phyloP scores from a whole-genome alignment of 2,113 vertebrate species.

The Cichladusa arquata region DNA sequence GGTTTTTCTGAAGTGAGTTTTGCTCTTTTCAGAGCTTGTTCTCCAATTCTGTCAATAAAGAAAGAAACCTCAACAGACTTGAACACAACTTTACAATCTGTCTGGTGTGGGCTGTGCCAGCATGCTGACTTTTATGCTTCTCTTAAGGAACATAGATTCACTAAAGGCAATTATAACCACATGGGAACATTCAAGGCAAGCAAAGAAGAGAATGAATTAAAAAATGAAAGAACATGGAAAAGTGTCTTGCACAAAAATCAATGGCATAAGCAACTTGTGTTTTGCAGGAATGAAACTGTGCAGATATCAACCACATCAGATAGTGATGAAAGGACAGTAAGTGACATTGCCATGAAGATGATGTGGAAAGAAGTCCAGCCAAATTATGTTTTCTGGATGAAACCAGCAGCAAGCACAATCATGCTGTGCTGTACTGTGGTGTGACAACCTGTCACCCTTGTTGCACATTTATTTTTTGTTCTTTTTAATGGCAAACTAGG shows the following conservation, averaged over 20 bases:
- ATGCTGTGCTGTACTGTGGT: neutral
- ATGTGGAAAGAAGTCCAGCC: neutral
- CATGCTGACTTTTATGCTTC: constrained; percentile 23
- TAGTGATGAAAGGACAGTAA: neutral
- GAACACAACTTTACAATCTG: constrained; percentile 39
- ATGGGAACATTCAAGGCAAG: constrained; percentile 31
- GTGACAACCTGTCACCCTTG: neutral
- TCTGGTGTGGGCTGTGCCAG: neutral
- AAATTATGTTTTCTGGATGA: neutral
- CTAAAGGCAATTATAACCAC: constrained; percentile 61
- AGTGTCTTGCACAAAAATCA: constrained; percentile 44
- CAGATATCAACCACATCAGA: neutral
- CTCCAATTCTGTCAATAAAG: constrained; percentile 54
- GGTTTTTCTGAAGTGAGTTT: constrained; percentile 62
- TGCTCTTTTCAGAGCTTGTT: constrained; percentile 54
- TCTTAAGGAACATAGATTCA: constrained; percentile 50
- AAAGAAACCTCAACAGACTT: constrained; percentile 57
- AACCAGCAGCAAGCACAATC: neutral
- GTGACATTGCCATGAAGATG: neutral
- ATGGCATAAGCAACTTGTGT: neutral
- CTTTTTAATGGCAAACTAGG: neutral
- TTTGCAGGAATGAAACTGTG: neutral
- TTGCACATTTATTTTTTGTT: neutral
- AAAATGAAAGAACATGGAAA: constrained; percentile 59
- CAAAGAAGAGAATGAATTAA: constrained; percentile 56